phyloP scores from a whole-genome alignment of 2,113 vertebrate genomes.

The Tachycineta bicolor region DNA sequence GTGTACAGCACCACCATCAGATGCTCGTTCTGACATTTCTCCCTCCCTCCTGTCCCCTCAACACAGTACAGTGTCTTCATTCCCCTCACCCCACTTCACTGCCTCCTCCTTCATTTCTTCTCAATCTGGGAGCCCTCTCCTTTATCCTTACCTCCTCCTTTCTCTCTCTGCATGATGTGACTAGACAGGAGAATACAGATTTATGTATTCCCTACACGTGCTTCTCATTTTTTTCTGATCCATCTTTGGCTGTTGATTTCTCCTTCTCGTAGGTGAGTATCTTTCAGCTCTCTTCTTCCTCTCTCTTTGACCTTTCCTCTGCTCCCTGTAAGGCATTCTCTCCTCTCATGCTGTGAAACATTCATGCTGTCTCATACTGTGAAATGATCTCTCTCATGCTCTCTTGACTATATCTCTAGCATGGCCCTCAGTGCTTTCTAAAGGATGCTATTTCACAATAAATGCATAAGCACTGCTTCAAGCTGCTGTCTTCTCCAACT shows the following conservation, averaged over 20 bases:
- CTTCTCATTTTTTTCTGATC: neutral
- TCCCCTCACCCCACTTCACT: neutral
- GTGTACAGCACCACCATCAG: slow-evolving; percentile 16
- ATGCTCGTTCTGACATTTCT: neutral
- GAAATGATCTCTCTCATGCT: slow-evolving; percentile 8
- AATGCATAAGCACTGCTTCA: neutral
- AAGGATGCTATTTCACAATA: slow-evolving; percentile 20
- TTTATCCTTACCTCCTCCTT: slow-evolving; percentile 15
- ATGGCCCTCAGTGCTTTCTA: neutral
- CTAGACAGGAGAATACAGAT: slow-evolving; percentile 11
- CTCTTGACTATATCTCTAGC: neutral
- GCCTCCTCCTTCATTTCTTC: slow-evolving; percentile 6
- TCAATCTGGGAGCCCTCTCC: neutral
- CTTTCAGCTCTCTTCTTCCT: slow-evolving; percentile 9
- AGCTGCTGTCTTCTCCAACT: neutral
- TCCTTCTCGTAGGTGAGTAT: slow-evolving; percentile 4
- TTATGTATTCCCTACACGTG: neutral
- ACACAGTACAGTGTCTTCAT: neutral
- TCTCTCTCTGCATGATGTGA: neutral
- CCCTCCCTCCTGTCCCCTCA: neutral
- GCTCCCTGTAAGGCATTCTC: slow-evolving; percentile 4
- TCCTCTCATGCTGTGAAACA: slow-evolving; percentile 16
- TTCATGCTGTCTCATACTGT: slow-evolving; percentile 18
- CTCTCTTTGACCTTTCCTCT: slow-evolving; percentile 38
- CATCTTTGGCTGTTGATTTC: slow-evolving; percentile 32